These are phyloP conservation scores for Eumeta japonica DNA, from an alignment of 1,140 invertebrate genomes.

Conservation along the genomic window DNA sequence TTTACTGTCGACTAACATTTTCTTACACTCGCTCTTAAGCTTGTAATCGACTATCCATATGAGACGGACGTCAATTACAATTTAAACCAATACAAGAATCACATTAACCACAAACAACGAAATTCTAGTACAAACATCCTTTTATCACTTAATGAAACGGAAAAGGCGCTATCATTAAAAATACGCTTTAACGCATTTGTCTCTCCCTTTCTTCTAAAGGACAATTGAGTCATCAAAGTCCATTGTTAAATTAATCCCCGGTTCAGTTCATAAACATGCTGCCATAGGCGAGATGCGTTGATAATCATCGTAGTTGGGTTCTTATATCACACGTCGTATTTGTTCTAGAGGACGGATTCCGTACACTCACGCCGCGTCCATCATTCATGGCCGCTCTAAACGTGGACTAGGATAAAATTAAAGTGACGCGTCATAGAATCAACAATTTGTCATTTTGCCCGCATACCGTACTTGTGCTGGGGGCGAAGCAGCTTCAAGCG, in stretches of 20 bases:
- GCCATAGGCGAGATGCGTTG: no score
- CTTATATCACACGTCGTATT: background rate
- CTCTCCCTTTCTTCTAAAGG: background rate
- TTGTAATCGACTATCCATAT: no score
- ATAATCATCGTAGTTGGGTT: background rate
- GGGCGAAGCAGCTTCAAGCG: no score
- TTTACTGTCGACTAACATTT: no score
- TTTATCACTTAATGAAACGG: no score
- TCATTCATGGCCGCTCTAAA: constrained; percentile 43
- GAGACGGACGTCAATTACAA: constrained; percentile 1
- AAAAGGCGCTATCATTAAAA: no score
- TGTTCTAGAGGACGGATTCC: constrained; percentile 11
- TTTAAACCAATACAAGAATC: constrained; percentile 2
- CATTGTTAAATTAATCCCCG: no score
- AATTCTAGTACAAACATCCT: no score
- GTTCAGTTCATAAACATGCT: no score
- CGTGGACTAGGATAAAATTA: constrained; percentile 13
- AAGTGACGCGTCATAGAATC: constrained; percentile 29
- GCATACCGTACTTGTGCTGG: constrained; percentile 30
- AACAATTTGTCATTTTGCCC: constrained; percentile 48
- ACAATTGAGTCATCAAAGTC: background rate
- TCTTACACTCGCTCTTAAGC: no score
- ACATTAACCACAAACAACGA: background rate
- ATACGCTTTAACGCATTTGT: no score
- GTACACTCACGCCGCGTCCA: constrained; percentile 33